These are phyloP conservation scores for Ochropleura plecta DNA, from an alignment of 2,888 invertebrate species.

Conservation along the genomic window DNA sequence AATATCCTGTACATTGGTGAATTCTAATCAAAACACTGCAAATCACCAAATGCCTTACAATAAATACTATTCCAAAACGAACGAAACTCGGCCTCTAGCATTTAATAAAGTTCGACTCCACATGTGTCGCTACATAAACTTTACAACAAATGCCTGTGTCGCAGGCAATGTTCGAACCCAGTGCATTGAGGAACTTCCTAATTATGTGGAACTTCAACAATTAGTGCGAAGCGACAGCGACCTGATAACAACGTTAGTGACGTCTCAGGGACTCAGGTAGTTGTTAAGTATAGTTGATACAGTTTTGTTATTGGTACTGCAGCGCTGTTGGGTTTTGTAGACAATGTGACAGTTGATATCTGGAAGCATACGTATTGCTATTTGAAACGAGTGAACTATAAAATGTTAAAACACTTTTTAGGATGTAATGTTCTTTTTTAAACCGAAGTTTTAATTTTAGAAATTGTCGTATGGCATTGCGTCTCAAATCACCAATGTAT, in stretches of 20 bases:
- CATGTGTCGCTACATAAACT: constrained; percentile 66
- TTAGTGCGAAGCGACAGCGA: constrained; percentile 27
- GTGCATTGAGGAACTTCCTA: constrained; percentile 49
- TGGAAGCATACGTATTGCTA: not conserved
- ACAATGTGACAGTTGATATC: not conserved
- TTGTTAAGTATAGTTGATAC: constrained; percentile 15
- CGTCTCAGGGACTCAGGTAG: constrained; percentile 37
- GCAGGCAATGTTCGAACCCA: constrained; percentile 47
- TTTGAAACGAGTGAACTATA: not conserved
- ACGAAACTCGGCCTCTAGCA: constrained; percentile 42
- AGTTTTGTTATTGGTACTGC: constrained; percentile 3
- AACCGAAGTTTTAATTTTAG: too few species aligned
- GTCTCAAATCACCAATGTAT: too few species aligned
- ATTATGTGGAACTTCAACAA: constrained; percentile 40
- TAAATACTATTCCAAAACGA: constrained; percentile 29
- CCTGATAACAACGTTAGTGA: constrained; percentile 30
- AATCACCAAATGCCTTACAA: not conserved
- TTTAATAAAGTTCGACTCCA: constrained; percentile 69
- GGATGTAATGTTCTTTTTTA: too few species aligned
- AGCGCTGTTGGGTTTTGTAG: not conserved
- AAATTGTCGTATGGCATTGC: too few species aligned
- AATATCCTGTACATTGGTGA: not conserved
- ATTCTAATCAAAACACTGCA: not conserved
- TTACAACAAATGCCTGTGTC: constrained; percentile 66
- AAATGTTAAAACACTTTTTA: too few species aligned